Percentiles rank a stretch among this genome's conserved stretches.
phyloP scores from a whole-genome alignment of 2,113 vertebrate genomes.

The Ptychochromis oligacanthus region DNA sequence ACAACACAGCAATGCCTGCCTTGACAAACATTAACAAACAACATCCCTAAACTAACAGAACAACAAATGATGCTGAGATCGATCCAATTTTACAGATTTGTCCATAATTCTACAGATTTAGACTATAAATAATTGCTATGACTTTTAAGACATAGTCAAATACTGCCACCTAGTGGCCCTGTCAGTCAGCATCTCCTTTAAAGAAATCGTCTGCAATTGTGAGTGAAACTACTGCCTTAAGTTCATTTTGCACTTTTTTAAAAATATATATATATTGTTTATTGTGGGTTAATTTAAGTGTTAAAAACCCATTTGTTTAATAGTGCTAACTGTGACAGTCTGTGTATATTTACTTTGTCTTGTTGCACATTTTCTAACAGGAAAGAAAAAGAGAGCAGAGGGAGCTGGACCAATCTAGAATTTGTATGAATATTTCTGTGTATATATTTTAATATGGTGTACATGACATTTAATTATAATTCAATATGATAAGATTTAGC shows the following conservation, averaged over 20 bases:
- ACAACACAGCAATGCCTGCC: conserved; percentile 40
- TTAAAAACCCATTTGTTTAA: conserved; percentile 45
- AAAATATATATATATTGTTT: conserved; percentile 31
- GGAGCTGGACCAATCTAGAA: conserved; percentile 65
- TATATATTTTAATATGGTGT: conserved; percentile 86
- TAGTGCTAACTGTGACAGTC: conserved; percentile 54
- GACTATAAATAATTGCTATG: background rate
- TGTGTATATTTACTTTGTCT: conserved; percentile 68
- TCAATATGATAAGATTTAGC: conserved; percentile 79
- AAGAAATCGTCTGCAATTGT: background rate
- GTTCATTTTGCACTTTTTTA: conserved; percentile 45
- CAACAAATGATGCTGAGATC: conserved; percentile 56
- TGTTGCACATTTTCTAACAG: conserved; percentile 64
- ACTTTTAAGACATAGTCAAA: conserved; percentile 62
- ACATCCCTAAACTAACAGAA: conserved; percentile 54
- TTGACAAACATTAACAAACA: conserved; percentile 63
- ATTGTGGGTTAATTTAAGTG: conserved; percentile 51
- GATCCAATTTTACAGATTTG: conserved; percentile 58
- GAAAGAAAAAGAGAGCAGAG: conserved; percentile 74
- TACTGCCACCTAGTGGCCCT: conserved; percentile 77
- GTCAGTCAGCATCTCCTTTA: background rate
- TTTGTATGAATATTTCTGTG: conserved; percentile 82
- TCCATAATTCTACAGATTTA: conserved; percentile 50
- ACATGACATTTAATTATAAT: conserved; percentile 83
- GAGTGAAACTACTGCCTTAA: conserved; percentile 9